Evolutionary conservation across 2,797 vertebrate species (phyloP).

Genomic region (Mareca penelope): DNA sequence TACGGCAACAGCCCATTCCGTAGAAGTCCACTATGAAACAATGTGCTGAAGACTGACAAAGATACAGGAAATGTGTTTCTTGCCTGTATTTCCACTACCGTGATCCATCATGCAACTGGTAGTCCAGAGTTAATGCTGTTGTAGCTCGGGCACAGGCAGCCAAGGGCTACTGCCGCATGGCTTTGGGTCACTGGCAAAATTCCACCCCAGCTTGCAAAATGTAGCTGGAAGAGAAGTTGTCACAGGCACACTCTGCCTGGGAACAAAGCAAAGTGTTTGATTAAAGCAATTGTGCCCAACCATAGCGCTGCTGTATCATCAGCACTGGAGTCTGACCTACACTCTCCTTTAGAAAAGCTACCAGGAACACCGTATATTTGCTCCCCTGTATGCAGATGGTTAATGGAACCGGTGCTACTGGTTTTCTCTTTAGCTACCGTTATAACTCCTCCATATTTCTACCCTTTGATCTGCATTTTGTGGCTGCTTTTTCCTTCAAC

Average conservation of each 20-base stretch:
- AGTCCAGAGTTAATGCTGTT: not conserved
- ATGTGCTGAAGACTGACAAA: slow-evolving; percentile 39
- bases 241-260: not conserved
- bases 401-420: not conserved
- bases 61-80: not conserved
- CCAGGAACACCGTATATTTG: not conserved
- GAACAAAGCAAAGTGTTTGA: not conserved
- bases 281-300: too few relatives aligned
- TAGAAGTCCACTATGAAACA: not conserved
- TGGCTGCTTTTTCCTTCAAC: not conserved
- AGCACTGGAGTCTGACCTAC: not conserved
- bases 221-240: not conserved
- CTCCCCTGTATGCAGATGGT: not conserved
- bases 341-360: not conserved
- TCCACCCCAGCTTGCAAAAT: not conserved
- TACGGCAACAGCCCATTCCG: slow-evolving; percentile 17
- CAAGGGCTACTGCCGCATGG: not conserved
- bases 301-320: not conserved
- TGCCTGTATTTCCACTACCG: not conserved
- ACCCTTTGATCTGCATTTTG: not conserved
- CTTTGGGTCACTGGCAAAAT: not conserved
- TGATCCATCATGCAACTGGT: not conserved
- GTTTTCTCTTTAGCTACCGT: not conserved
- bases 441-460: not conserved
- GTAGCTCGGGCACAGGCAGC: not conserved